A percentile compares a stretch with the other conserved stretches of the same genome.
Conservation (phyloP, 1,140 invertebrate genomes). For the Bombus breviceps region DNA sequence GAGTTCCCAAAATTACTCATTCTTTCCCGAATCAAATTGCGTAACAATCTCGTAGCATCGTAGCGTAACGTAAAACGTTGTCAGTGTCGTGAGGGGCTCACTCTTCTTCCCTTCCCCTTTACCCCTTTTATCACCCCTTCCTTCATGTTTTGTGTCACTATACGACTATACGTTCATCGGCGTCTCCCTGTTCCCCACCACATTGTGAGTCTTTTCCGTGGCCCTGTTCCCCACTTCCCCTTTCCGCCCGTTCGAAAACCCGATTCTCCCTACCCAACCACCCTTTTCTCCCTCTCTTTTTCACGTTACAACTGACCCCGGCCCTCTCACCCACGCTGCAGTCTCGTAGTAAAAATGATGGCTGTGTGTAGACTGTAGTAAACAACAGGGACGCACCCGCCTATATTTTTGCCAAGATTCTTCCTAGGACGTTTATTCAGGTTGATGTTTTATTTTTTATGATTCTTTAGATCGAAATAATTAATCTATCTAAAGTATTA, state of each 20-base stretch:
- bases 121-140: constrained; percentile 25
- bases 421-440: neutral
- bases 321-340: constrained; percentile 78
- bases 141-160: constrained; percentile 38
- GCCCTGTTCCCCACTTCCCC: constrained; percentile 47
- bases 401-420: neutral
- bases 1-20: constrained; percentile 65
- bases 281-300: constrained; percentile 5
- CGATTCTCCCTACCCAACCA: constrained; percentile 26
- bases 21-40: constrained; percentile 70
- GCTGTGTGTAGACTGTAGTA: constrained; percentile 69
- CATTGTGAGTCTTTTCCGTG: constrained; percentile 42
- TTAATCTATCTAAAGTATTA: too few relatives aligned
- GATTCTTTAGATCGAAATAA: too few relatives aligned
- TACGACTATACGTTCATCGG: constrained; percentile 4
- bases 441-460: neutral
- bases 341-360: constrained; percentile 78
- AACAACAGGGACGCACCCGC: constrained; percentile 51
- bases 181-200: constrained; percentile 13
- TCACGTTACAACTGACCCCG: constrained; percentile 71
- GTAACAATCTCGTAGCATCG: constrained; percentile 73
- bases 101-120: constrained; percentile 21
- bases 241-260: constrained; percentile 61
- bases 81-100: constrained; percentile 52
- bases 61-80: constrained; percentile 78